Evolutionary conservation across 2,888 invertebrate genomes (phyloP), one percentile per base, ranked within the genome.

Genomic region (Volucella zonaria): DNA sequence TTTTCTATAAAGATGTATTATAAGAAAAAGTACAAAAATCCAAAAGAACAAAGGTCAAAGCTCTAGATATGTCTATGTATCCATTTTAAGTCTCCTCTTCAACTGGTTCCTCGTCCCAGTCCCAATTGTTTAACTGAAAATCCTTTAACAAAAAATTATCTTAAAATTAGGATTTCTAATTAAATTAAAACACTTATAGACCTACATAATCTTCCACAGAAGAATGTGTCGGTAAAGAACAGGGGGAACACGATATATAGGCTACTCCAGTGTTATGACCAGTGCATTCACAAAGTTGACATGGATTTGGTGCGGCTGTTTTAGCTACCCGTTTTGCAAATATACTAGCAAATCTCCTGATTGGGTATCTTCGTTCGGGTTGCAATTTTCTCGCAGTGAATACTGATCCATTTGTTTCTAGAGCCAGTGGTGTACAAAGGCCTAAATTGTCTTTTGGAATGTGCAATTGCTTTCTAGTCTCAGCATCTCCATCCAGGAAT

Each of bases 321-420:
- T 93, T 90, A 0, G 94, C 95, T 1, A 95, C 92, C 56, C 95
- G 92, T 87, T 95, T 94, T 0, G 94, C 93, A 88, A 96, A 95
- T 3, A 95, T 95, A 31, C 93, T 93, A 6, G 94, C 93, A 86
- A 95, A 94, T 86, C 94, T 94, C 88, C 94, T 94, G 3, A 94
- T 93, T 15, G 93, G 92, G 76, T 93, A 92, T 51, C 92, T 92
- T 66, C 94, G 94, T 61, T 93, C 93, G 12, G 92, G 92, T 76
- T 93, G 93, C 80, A 95, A 88, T 89, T 94, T 94, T 78, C 93
- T 93, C 0, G 93, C 93, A 79, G 93, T 94, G 89, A 95, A 95
- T 73, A 95, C 92, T 0, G 95, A 93, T 14, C 94, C 97, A 88
- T 97, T 96, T 3, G 96, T 96, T 91, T 97, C 97, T 87, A 97